phyloP scores from a whole-genome alignment of 2,113 vertebrate species.

The Bambusicola thoracicus region DNA sequence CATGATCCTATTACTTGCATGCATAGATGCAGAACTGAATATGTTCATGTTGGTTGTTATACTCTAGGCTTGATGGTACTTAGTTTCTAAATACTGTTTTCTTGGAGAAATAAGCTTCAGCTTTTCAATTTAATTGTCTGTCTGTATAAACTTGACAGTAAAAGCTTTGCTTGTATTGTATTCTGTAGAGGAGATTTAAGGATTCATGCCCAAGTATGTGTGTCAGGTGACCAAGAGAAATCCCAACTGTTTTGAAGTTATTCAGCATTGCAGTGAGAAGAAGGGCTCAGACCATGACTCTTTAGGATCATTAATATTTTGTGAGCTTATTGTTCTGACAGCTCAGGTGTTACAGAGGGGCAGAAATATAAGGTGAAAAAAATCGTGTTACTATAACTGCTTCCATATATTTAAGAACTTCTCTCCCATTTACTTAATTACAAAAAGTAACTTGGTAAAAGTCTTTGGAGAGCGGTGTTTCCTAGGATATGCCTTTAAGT shows the following conservation, averaged over 20 bases:
- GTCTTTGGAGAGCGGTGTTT: not conserved
- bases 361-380: not conserved
- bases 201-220: not conserved
- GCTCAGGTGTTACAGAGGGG: not conserved
- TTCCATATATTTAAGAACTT: not conserved
- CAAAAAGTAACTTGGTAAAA: not conserved
- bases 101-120: not conserved
- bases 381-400: not conserved
- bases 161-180: not conserved
- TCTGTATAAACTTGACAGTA: not conserved
- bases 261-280: not conserved
- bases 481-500: not conserved
- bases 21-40: not conserved
- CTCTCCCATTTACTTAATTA: not conserved
- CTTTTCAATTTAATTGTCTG: not conserved
- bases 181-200: not conserved
- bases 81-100: not conserved
- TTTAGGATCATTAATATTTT: not conserved
- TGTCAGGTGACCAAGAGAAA: not conserved
- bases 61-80: not conserved
- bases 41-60: not conserved
- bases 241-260: not conserved
- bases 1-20: not conserved
- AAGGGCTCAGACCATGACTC: not conserved
- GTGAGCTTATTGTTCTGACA: not conserved